Evolutionary conservation across 2,888 invertebrate genomes (phyloP), one percentile per base, ranked within the genome.

Genomic region (Drosophila quinaria): DNA sequence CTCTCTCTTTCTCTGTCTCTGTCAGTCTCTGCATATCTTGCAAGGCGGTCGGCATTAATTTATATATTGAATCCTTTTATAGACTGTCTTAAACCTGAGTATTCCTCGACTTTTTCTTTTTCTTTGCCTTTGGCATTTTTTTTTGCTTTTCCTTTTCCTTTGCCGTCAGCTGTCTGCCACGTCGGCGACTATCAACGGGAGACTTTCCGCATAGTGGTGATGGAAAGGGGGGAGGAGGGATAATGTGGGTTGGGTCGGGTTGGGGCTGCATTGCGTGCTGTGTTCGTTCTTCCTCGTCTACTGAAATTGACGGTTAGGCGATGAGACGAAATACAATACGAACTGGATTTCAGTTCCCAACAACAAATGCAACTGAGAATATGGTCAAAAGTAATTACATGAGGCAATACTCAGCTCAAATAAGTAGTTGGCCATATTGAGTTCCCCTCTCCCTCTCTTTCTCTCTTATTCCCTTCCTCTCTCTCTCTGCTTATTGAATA

Each of bases 1-100:
- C 42, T 19, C 5, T 6, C 13, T 17, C 37, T n/a, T n/a, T 8
- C 50, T 31, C 1, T 17, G 25, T 37, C 10, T 22, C 10, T 33
- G 0, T 42, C n/a, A 19, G 15, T 60, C 31, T 35, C 49, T 44
- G 47, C 62, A 54, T 70, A 73, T 55, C 58, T 65, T 22, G 59
- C 44, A 60, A 65, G 73, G 70, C 80, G 77, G 64, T 56, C 65
- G 63, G 72, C 84, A 80, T 83, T 87, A 87, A 81, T 87, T 86
- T 78, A 58, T 64, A 81, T 87, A 83, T 83, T 84, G 82, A 83
- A 87, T 83, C 85, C 87, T 81, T 86, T 78, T 67, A 67, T 61
- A 54, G 75, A 75, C 66, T 56, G 50, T 22, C 25, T 37, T 29
- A 41, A 54, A 56, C 55, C 29, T 19, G 47, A 49, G 42, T 15